Percentiles rank a stretch among this genome's conserved stretches.
These are phyloP conservation scores for Nezara viridula DNA, from an alignment of 2,888 invertebrate genomes.

Conservation along the genomic window DNA sequence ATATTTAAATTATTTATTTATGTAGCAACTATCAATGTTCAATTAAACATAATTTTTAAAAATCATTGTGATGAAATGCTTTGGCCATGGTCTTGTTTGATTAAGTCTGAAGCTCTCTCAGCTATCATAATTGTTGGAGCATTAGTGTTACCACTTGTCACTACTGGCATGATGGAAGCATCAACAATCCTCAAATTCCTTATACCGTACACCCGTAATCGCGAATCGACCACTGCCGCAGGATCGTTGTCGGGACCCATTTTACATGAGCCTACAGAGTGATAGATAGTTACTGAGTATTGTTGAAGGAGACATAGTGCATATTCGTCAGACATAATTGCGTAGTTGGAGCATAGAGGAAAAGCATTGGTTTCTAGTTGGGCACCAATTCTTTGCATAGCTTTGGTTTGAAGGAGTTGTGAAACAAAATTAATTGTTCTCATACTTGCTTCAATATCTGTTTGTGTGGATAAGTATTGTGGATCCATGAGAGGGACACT, in stretches of 20 bases:
- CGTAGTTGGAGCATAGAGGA: constrained; percentile 73
- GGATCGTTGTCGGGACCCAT: constrained; percentile 79
- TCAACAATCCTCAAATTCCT: constrained; percentile 76
- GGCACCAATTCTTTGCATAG: constrained; percentile 75
- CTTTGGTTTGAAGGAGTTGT: constrained; percentile 73
- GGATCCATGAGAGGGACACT: constrained; percentile 77
- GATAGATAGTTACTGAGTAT: constrained; percentile 76
- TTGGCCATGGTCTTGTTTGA: constrained; percentile 71
- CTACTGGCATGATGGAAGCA: constrained; percentile 78
- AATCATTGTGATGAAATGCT: constrained; percentile 15
- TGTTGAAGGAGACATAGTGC: constrained; percentile 79
- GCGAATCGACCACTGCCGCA: constrained; percentile 76
- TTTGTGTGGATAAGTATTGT: constrained; percentile 76
- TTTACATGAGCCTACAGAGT: constrained; percentile 79
- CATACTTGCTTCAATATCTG: constrained; percentile 76
- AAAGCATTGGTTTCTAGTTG: constrained; percentile 1
- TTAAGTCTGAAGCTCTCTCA: constrained; percentile 79
- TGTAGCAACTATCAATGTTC: neutral
- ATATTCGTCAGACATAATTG: constrained; percentile 71
- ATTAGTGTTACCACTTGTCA: constrained; percentile 78
- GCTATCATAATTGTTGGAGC: constrained; percentile 81
- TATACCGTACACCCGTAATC: constrained; percentile 73
- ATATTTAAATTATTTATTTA: neutral
- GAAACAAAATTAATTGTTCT: constrained; percentile 74
- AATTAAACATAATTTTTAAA: neutral